Base-by-base conservation (phyloP, 2,113 vertebrate species). In the Limanda limanda region DNA sequence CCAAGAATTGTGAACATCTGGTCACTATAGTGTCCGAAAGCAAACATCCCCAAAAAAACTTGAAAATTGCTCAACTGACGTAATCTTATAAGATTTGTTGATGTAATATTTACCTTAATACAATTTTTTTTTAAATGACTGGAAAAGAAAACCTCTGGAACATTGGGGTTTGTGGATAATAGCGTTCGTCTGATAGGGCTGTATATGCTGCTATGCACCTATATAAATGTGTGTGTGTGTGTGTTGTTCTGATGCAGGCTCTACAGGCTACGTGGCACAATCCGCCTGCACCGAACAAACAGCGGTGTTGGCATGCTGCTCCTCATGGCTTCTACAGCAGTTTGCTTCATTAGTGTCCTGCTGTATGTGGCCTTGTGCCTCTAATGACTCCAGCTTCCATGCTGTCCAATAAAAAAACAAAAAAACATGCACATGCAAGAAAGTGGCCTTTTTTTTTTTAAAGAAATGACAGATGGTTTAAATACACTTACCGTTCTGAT, bases 201-300 rank as follows among this genome's bases (percentile, higher is more conserved):
- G 20, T 31, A 31, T 31, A 31, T 31, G 31, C 31, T 31, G 31
- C 5, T 31, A 6, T 1, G 31, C 31, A 31, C 31, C 31, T 31
- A 31, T 31, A 31, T 31, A 31, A 31, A 31, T 31, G 31, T 21
- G 23, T 55, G 31, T 48, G 15, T 48, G 54, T 31, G 21, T 51
- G 8, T 27, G 35, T 37, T 31, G 31, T 31, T 6, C 31, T 31
- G 31, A 31, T 6, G 56, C 12, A 12, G 4, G 15, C 55, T 73
- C 25, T 63, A 61, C n/a, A 17, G 47, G 77, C 84, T 65, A 91
- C 89, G 83, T 91, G 85, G 91, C 87, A 87, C 27, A 67, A 37
- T 65, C 58, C 42, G 45, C 27, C 2, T 60, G n/a, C 5, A 62
- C 45, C 51, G 35, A 69, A 71, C 78, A 68, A 73, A 27, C 63